Percentiles rank a stretch among this genome's conserved stretches.
phyloP scores from a whole-genome alignment of 2,888 invertebrate species.

The Epirrhoe alternata region DNA sequence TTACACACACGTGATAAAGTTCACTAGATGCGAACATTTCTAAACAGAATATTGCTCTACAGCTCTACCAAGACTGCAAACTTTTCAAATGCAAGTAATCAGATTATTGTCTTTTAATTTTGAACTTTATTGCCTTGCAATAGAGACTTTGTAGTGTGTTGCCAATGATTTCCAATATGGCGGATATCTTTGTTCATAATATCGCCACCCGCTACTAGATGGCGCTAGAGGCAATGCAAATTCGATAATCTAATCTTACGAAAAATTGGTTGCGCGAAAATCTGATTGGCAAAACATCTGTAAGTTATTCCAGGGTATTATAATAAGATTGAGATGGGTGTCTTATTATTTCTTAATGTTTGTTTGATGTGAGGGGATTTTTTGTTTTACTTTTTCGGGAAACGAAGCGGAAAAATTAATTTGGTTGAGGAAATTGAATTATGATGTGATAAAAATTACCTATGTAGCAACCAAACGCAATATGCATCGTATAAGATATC shows the following conservation, averaged over 20 bases:
- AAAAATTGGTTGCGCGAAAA: constrained; percentile 75
- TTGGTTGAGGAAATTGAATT: constrained; percentile 26
- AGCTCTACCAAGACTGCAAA: constrained; percentile 7
- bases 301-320: constrained; percentile 80
- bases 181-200: constrained; percentile 54
- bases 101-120: constrained; percentile 38
- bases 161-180: constrained; percentile 15
- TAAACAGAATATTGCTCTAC: neutral
- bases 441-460: constrained; percentile 10
- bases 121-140: constrained; percentile 40
- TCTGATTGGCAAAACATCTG: constrained; percentile 81
- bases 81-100: constrained; percentile 13
- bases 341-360: constrained; percentile 79
- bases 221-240: constrained; percentile 81
- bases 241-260: constrained; percentile 80
- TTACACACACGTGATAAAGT: constrained; percentile 3
- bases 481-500: no score
- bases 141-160: constrained; percentile 34
- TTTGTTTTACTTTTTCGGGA: constrained; percentile 54
- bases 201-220: constrained; percentile 70
- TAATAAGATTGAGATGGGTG: constrained; percentile 78
- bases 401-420: constrained; percentile 57
- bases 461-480: neutral
- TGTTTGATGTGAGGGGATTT: constrained; percentile 68
- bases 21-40: neutral